Evolutionary conservation across 2,888 invertebrate species (phyloP), one percentile per base, ranked within the genome.

Genomic region (Spisula subtruncata): DNA sequence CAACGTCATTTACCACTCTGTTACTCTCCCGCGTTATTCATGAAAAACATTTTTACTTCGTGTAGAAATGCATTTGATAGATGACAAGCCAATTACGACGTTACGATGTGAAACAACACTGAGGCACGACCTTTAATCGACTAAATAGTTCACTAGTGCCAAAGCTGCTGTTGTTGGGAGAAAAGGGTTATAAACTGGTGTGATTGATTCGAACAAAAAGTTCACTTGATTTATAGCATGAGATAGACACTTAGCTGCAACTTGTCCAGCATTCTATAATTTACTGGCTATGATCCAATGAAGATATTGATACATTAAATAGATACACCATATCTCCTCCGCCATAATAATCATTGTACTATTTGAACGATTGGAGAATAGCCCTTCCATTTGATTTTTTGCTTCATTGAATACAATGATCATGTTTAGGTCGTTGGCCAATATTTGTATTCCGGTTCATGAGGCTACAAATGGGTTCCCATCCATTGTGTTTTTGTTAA

Each of bases 191-290:
- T 18, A 66, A 66, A 66, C 25, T 4, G 25, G 25, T 66, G 5
- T 66, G 60, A 4, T 60, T 25, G 60, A 60, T 60, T 60, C 60
- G n/a, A 60, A 25, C 60, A 60, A 60, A 60, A 60, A 60, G 60
- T 60, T n/a, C n/a, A 25, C 60, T 60, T 60, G 60, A 60, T 60
- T 60, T 20, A n/a, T 25, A 66, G 25, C 25, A 66, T 66, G 20
- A n/a, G 60, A 25, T 12, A 25, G 0, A 12, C 60, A 25, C n/a
- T 66, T 66, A n/a, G 60, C 2, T 66, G 60, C 25, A 25, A 66
- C n/a, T 25, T 66, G 25, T 25, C 60, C 60, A 66, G 2, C 25
- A 25, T 66, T 66, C 10, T 66, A 66, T 66, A 25, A 66, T 66
- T 12, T 66, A 66, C 60, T n/a, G 60, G 20, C 60, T n/a, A 60